phyloP scores from a whole-genome alignment of 2,797 vertebrate genomes.

The Sebastes goodei region DNA sequence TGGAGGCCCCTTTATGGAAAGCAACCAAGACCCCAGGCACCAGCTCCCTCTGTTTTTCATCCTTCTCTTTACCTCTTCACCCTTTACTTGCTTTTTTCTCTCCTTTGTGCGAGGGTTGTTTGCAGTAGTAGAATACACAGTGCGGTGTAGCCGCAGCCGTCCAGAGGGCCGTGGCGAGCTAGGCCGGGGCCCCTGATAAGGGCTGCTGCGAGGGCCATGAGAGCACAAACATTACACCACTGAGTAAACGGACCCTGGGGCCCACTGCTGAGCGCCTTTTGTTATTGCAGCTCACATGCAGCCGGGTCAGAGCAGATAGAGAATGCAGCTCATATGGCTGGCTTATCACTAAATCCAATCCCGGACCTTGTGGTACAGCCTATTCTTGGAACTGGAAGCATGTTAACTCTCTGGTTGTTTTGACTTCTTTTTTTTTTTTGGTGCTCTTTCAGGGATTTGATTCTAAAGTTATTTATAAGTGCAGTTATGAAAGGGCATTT shows the following conservation, averaged over 20 bases:
- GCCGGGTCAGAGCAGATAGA: slow-evolving; percentile 67
- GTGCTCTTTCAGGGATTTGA: slow-evolving; percentile 38
- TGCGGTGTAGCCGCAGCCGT: slow-evolving; percentile 36
- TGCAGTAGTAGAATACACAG: slow-evolving; percentile 69
- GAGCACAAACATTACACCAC: slow-evolving; percentile 85
- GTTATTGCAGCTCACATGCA: slow-evolving; percentile 76
- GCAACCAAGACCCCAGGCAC: slow-evolving; percentile 68
- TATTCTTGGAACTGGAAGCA: slow-evolving; percentile 64
- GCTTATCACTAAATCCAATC: slow-evolving; percentile 77
- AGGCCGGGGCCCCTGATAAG: slow-evolving; percentile 75
- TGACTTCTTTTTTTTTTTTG: background rate
- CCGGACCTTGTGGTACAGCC: slow-evolving; percentile 52
- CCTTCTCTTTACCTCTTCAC: slow-evolving; percentile 61
- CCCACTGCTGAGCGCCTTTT: slow-evolving; percentile 73
- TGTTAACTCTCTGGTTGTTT: slow-evolving; percentile 48
- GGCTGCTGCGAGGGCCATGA: slow-evolving; percentile 74
- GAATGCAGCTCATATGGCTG: slow-evolving; percentile 74
- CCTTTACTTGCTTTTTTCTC: slow-evolving; percentile 42
- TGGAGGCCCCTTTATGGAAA: slow-evolving; percentile 74
- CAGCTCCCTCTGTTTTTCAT: slow-evolving; percentile 62
- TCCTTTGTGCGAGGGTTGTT: slow-evolving; percentile 71
- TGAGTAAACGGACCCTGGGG: slow-evolving; percentile 80
- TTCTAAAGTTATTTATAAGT: slow-evolving; percentile 58
- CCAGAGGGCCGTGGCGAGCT: slow-evolving; percentile 37
- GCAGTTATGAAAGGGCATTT: slow-evolving; percentile 53